These are phyloP conservation scores for Montipora capitata DNA, from an alignment of 92 coral and sea anemone species.

Conservation along the genomic window DNA sequence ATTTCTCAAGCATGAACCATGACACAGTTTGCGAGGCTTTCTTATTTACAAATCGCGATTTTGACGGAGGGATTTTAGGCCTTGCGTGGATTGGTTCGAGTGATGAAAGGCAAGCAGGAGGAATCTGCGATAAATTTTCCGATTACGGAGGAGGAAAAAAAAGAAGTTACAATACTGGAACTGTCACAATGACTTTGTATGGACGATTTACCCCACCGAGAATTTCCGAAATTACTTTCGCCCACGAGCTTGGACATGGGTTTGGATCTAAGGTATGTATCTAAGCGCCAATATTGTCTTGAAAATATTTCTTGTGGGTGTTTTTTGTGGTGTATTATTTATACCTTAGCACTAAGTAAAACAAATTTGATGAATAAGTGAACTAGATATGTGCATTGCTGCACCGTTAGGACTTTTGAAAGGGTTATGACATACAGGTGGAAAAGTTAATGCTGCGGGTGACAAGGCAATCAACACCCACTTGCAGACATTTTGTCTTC, in stretches of 20 bases:
- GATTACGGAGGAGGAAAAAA: constrained; percentile 59
- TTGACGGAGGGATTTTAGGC: constrained; percentile 97
- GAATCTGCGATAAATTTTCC: constrained; percentile 80
- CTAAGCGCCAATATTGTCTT: too few relatives aligned
- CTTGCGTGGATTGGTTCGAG: constrained; percentile 96
- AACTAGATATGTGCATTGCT: neutral
- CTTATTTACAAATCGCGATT: constrained; percentile 95
- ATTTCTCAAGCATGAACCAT: constrained; percentile 80
- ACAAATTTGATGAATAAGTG: neutral
- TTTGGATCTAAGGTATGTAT: constrained; percentile 94
- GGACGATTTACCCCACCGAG: constrained; percentile 94
- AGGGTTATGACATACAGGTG: neutral
- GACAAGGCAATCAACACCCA: neutral
- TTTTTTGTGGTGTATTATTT: too few relatives aligned
- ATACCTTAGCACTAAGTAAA: too few relatives aligned
- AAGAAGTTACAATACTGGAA: constrained; percentile 92
- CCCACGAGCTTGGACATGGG: constrained; percentile 98
- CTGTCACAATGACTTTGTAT: constrained; percentile 89
- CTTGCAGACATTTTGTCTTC: neutral
- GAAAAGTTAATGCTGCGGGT: neutral
- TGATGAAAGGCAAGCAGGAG: constrained; percentile 70
- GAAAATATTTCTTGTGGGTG: too few relatives aligned
- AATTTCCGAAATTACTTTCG: constrained; percentile 95
- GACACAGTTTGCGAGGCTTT: constrained; percentile 92
- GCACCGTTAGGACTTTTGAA: neutral